Evolutionary conservation across 2,113 vertebrate genomes (phyloP).

Genomic region (Mastomys natalensis): DNA sequence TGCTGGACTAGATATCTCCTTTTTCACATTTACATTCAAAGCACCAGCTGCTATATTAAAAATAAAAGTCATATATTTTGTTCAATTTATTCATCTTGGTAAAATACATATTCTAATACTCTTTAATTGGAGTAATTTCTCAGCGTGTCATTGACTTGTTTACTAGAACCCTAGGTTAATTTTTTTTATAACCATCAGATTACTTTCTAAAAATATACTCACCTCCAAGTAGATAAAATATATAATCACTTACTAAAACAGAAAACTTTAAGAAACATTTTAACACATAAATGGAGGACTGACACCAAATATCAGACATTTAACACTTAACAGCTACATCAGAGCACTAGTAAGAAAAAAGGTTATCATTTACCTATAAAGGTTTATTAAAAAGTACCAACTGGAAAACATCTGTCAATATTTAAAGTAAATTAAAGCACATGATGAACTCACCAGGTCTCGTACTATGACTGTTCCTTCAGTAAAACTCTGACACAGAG

Average conservation of each 20-base stretch:
- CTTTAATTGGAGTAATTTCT: slow-evolving; percentile 50
- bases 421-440: not conserved
- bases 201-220: slow-evolving; percentile 22
- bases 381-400: slow-evolving; percentile 22
- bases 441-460: not conserved
- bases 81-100: slow-evolving; percentile 50
- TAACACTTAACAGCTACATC: not conserved
- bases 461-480: not conserved
- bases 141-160: slow-evolving; percentile 46
- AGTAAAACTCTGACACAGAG: not conserved
- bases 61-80: slow-evolving; percentile 60
- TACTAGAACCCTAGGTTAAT: slow-evolving; percentile 45
- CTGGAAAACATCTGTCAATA: not conserved
- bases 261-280: slow-evolving; percentile 31
- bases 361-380: not conserved
- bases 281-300: slow-evolving; percentile 7
- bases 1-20: slow-evolving; percentile 93
- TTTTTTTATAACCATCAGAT: not conserved
- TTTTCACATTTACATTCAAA: slow-evolving; percentile 95
- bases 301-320: not conserved
- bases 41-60: slow-evolving; percentile 85
- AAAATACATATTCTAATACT: slow-evolving; percentile 55
- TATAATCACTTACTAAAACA: slow-evolving; percentile 23
- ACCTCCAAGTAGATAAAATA: not conserved
- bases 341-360: slow-evolving; percentile 21